Evolutionary conservation across 2,888 invertebrate genomes (phyloP), one percentile per base, ranked within the genome.

Genomic region (Netelia fuscicornis): DNA sequence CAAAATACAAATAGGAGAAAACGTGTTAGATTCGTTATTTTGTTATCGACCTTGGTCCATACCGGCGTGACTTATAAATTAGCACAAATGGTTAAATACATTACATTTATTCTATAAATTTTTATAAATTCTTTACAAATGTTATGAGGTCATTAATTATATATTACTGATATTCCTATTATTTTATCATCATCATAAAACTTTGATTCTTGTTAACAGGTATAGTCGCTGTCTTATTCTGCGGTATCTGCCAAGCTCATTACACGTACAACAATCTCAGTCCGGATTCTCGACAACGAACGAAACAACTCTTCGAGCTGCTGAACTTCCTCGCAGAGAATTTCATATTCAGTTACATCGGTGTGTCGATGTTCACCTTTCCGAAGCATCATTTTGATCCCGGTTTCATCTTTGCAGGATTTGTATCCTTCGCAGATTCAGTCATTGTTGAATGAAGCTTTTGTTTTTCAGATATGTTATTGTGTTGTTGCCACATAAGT

Each of bases 181-280:
- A 30, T 30, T 30, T 30, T 30, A 30, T 30, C 30, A 30, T 30
- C 30, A 2, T 30, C 2, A 2, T 30, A 11, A 60, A 23, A 48
- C 68, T 60, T 72, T 56, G 58, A 54, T 8, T 48, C 58, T 30
- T 65, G 37, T 60, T 58, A 71, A 70, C 94, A 97, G 97, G 98
- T 77, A 98, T 99, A 87, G 99, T 99, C 11, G 98, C 99, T 71
- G 99, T 99, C 0, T 94, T 99, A 65, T 99, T 99, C 94, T 99
- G 99, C 94, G 99, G 99, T 42, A 99, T 99, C 91, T 99, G 98
- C 92, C 99, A 99, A 94, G 99, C 99, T 23, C 99, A 99, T 94
- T 99, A 99, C 94, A 99, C 99, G 0, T 99, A 98, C 94, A 99
- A 99, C 84, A 92, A 93, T 84, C 85, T 94, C 86, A 92, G 93